Percentiles rank a stretch among this genome's conserved stretches.
Evolutionary conservation across 2,797 vertebrate genomes (phyloP).

Genomic region (Sciurus carolinensis): DNA sequence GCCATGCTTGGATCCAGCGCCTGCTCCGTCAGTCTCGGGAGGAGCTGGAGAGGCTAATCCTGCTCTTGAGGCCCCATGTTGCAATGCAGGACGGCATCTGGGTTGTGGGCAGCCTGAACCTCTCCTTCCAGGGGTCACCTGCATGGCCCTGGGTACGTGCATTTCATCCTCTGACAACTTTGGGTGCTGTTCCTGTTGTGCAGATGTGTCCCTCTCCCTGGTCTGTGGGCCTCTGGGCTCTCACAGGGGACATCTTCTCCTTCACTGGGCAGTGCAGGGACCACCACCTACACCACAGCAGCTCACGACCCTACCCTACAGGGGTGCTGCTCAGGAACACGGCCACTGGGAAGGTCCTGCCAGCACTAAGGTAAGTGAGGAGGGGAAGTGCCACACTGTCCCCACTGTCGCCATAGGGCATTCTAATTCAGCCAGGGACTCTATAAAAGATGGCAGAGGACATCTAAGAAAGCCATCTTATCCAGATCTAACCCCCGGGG

Average conservation of each 20-base stretch:
- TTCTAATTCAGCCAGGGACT: neutral
- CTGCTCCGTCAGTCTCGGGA: too few species aligned
- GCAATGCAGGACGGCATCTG: too few species aligned
- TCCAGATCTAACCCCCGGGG: neutral
- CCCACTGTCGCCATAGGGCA: neutral
- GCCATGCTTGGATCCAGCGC: neutral
- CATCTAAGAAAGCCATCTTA: neutral
- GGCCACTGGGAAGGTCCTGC: fast-evolving
- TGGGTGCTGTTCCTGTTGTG: too few species aligned
- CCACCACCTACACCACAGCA: fast-evolving
- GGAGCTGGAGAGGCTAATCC: too few species aligned
- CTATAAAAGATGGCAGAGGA: neutral
- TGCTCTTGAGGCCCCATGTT: too few species aligned
- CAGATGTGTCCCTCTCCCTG: too few species aligned
- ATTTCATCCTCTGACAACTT: too few species aligned
- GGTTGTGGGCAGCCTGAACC: too few species aligned
- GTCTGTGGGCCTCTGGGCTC: neutral
- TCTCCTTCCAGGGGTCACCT: too few species aligned
- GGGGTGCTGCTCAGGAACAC: too few species aligned
- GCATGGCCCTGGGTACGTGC: too few species aligned
- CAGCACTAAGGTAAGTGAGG: too few species aligned
- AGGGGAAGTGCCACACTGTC: neutral
- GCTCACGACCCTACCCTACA: fast-evolving
- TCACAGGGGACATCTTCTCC: neutral
- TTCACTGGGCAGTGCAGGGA: neutral